Conservation (phyloP, 2,888 invertebrate genomes). For the Proisotoma minuta region DNA sequence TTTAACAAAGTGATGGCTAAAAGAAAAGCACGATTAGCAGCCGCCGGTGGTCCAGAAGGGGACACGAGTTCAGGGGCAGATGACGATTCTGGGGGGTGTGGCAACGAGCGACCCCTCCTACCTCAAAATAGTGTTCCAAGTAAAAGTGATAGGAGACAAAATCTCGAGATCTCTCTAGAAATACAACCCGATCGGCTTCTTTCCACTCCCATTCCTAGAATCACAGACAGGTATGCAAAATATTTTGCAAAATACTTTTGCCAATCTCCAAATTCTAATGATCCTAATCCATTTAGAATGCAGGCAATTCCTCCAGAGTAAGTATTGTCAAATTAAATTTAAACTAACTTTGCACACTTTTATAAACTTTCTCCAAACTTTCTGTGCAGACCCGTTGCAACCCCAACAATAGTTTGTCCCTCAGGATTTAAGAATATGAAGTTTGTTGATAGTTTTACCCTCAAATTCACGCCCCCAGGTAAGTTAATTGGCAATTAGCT, state of each 20-base stretch:
- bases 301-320: constrained; percentile 5
- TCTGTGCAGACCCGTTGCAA: constrained; percentile 26
- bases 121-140: neutral
- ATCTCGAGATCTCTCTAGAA: neutral
- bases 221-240: constrained; percentile 4
- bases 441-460: constrained; percentile 28
- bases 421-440: constrained; percentile 23
- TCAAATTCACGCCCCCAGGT: constrained; percentile 41
- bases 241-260: neutral
- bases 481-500: neutral
- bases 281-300: neutral
- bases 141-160: neutral
- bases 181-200: neutral
- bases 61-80: neutral
- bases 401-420: constrained; percentile 34
- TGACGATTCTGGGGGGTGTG: neutral
- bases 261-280: neutral
- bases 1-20: constrained; percentile 40
- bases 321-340: neutral
- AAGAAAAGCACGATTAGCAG: constrained; percentile 26
- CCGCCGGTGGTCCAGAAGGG: neutral
- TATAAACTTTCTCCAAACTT: neutral
- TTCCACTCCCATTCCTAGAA: constrained; percentile 4
- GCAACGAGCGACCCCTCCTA: neutral
- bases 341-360: neutral